A percentile compares a stretch with the other conserved stretches of the same genome.
These are phyloP conservation scores for Halocynthia roretzi DNA, from an alignment of 23 tunicate species.

Conservation along the genomic window DNA sequence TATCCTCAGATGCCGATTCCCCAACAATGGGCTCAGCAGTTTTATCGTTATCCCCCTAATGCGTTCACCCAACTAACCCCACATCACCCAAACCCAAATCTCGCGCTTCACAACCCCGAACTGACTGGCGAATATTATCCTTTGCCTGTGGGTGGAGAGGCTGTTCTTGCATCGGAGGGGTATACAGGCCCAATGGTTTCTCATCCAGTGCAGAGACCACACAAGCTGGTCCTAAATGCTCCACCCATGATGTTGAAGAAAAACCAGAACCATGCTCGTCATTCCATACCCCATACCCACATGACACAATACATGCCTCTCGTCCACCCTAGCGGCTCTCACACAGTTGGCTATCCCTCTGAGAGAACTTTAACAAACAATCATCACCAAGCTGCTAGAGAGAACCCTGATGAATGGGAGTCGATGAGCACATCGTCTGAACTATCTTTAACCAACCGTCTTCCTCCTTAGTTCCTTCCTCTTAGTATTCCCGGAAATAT, in stretches of 20 bases:
- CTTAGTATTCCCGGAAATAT: too few species aligned
- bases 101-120: constrained; percentile 4
- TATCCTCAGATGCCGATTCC: constrained; percentile 29
- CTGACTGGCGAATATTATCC: constrained; percentile 1
- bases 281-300: constrained; percentile 6
- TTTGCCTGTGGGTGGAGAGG: constrained; percentile 1
- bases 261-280: background rate
- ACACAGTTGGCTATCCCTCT: background rate
- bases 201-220: background rate
- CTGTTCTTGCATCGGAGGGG: background rate
- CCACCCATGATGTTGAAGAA: background rate
- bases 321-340: constrained; percentile 11
- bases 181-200: background rate
- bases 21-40: constrained; percentile 54
- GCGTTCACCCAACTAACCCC: constrained; percentile 30
- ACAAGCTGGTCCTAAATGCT: background rate
- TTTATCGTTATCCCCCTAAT: constrained; percentile 30
- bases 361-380: constrained; percentile 3
- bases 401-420: constrained; percentile 66
- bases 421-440: constrained; percentile 59
- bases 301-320: constrained; percentile 2
- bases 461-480: background rate
- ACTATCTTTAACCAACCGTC: constrained; percentile 20
- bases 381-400: constrained; percentile 4
- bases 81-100: constrained; percentile 3